Evolutionary conservation across 2,888 invertebrate genomes (phyloP).

Genomic region (Ditula angustiorana): DNA sequence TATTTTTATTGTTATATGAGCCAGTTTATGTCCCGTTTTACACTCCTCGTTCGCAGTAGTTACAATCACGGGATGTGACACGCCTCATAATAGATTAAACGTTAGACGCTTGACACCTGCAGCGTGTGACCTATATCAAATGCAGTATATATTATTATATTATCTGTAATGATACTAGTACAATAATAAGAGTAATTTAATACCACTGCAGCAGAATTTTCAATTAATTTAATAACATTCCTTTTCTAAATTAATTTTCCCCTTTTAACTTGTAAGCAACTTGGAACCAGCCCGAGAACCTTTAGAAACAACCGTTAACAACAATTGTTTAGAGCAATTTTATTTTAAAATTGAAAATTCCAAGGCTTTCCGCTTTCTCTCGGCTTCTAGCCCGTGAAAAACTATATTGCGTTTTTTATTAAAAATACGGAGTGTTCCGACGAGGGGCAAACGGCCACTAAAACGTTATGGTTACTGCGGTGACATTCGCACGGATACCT

Average conservation of each 20-base stretch:
- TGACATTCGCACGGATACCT: constrained; percentile 78
- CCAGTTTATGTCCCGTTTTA: constrained; percentile 75
- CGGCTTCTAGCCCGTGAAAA: constrained; percentile 65
- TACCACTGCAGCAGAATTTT: too few relatives aligned
- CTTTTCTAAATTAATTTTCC: not conserved
- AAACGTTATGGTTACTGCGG: constrained; percentile 82
- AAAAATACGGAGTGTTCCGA: constrained; percentile 79
- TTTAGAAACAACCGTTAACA: constrained; percentile 42
- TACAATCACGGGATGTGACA: constrained; percentile 61
- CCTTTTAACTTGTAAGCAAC: not conserved
- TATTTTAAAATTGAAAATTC: constrained; percentile 73
- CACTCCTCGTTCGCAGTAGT: constrained; percentile 62
- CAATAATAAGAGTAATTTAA: too few relatives aligned
- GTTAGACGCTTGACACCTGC: not conserved
- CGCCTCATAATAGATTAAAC: constrained; percentile 50
- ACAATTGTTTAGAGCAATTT: constrained; percentile 58
- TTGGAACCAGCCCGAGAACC: not conserved
- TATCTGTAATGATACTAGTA: too few relatives aligned
- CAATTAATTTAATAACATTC: not conserved
- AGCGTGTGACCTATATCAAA: not conserved
- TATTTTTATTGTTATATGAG: constrained; percentile 82
- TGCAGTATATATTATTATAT: too few relatives aligned
- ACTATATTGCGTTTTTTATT: constrained; percentile 79
- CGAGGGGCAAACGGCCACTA: constrained; percentile 79
- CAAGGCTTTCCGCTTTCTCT: constrained; percentile 54